Evolutionary conservation across 2,113 vertebrate species (phyloP).

Genomic region (Seriola rivoliana): DNA sequence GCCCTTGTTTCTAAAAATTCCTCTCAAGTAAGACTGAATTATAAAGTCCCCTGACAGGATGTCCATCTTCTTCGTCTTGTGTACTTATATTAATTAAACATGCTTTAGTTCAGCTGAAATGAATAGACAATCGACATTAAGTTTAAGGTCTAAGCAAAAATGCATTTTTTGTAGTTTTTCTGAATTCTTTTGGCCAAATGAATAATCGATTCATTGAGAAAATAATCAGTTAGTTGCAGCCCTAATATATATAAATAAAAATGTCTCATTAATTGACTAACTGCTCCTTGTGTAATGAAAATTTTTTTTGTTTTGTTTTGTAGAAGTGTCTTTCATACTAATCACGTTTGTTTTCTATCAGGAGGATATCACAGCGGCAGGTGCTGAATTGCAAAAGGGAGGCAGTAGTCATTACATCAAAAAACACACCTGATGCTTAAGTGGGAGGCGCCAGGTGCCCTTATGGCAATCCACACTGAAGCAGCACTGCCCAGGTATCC

Average conservation of each 20-base stretch:
- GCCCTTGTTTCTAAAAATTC: not conserved
- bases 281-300: no score
- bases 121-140: no score
- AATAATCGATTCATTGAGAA: not conserved
- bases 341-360: not conserved
- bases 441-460: conserved; percentile 65
- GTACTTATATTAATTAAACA: not conserved
- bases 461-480: conserved; percentile 79
- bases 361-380: not conserved
- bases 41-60: not conserved
- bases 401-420: not conserved
- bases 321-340: not conserved
- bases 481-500: conserved; percentile 83
- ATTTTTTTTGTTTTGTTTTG: not conserved
- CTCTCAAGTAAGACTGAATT: conserved; percentile 6
- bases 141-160: not conserved
- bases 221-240: not conserved
- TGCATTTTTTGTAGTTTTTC: not conserved
- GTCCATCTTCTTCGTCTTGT: not conserved
- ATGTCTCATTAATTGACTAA: not conserved
- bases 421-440: conserved; percentile 62
- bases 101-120: not conserved
- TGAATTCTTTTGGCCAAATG: not conserved
- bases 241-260: not conserved
- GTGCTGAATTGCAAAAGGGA: not conserved